These are phyloP conservation scores for Orientallactaga sibirica DNA, from an alignment of 2,797 vertebrate species.

Conservation along the genomic window DNA sequence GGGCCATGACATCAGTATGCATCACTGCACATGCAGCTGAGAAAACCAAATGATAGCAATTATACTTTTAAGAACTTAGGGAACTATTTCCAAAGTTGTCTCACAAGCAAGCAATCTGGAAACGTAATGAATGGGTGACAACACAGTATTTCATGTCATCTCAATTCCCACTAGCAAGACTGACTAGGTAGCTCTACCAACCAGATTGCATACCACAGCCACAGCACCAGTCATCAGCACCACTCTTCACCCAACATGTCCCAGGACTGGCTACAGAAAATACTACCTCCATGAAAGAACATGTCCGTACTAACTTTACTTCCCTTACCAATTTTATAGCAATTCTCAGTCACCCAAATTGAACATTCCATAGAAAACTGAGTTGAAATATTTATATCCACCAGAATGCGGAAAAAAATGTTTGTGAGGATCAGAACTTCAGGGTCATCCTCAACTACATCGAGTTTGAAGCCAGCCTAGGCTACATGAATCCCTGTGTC, in stretches of 20 bases:
- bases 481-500: neutral
- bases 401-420: neutral
- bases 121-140: neutral
- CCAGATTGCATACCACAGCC: neutral
- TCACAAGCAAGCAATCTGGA: constrained; percentile 20
- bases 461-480: neutral
- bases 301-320: neutral
- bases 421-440: neutral
- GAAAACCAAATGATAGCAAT: neutral
- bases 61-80: neutral
- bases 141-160: neutral
- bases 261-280: neutral
- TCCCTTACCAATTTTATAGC: neutral
- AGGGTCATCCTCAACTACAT: neutral
- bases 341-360: neutral
- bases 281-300: neutral
- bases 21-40: neutral
- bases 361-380: neutral
- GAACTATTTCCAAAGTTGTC: neutral
- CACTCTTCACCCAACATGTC: neutral
- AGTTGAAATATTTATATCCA: neutral
- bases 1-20: neutral
- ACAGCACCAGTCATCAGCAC: neutral
- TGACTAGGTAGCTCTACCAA: neutral
- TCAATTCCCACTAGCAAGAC: neutral